These are phyloP conservation scores for Caenorhabditis drosophilae DNA, from an alignment of 2,888 invertebrate genomes.

Conservation along the genomic window DNA sequence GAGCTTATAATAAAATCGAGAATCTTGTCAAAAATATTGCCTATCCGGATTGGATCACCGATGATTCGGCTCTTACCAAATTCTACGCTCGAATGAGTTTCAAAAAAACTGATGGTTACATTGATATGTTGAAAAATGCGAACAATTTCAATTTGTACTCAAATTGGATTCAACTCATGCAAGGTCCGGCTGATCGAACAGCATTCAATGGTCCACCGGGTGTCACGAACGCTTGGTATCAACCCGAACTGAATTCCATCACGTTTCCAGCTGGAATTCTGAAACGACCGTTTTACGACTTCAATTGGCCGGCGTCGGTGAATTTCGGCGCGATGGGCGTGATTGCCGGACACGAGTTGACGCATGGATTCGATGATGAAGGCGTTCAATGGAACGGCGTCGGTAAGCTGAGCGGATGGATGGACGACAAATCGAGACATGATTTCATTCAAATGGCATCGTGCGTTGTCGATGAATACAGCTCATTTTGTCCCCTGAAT, in stretches of 20 bases:
- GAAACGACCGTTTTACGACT: conserved; percentile 61
- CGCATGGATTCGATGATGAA: conserved; percentile 90
- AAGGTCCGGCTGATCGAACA: conserved; percentile 33
- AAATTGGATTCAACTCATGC: conserved; percentile 33
- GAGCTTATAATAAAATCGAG: conserved; percentile 61
- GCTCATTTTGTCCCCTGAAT: conserved; percentile 58
- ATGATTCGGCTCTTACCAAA: conserved; percentile 42
- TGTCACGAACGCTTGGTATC: conserved; percentile 54
- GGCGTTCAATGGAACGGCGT: conserved; percentile 64
- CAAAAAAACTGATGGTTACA: conserved; percentile 27
- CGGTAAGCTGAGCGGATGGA: conserved; percentile 57
- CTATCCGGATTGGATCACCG: conserved; percentile 58
- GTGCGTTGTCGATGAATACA: conserved; percentile 59
- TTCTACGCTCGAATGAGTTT: conserved; percentile 50
- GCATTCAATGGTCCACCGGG: conserved; percentile 53
- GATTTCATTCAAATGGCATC: conserved; percentile 54
- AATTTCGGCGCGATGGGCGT: conserved; percentile 93
- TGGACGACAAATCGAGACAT: conserved; percentile 47
- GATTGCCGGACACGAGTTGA: conserved; percentile 92
- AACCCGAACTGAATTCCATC: conserved; percentile 63
- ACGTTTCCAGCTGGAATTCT: conserved; percentile 66
- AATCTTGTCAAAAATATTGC: conserved; percentile 62
- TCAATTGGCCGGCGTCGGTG: conserved; percentile 60
- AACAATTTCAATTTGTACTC: conserved; percentile 34
- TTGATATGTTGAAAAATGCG: conserved; percentile 32